Evolutionary conservation across 2,113 vertebrate genomes (phyloP).

Genomic region (Stercorarius parasiticus): DNA sequence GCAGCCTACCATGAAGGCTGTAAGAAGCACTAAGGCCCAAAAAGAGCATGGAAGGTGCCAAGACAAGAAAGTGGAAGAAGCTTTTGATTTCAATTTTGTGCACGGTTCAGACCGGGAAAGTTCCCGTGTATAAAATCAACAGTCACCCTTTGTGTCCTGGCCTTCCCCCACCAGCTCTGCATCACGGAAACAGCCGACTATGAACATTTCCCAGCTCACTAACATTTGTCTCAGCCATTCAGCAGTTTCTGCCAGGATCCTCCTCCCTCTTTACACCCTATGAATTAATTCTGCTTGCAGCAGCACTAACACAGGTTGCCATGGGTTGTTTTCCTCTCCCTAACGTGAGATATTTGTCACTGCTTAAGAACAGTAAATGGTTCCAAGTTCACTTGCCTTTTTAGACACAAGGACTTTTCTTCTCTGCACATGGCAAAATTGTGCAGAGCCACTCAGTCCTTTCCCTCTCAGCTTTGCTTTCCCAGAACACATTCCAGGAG

Average conservation of each 20-base stretch:
- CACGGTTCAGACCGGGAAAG: rapidly evolving
- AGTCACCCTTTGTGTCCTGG: background rate
- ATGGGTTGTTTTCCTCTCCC: background rate
- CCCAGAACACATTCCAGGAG: background rate
- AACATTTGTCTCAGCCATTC: slow-evolving; percentile 48
- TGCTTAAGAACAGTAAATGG: background rate
- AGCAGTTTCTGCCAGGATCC: slow-evolving; percentile 46
- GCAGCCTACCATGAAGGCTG: background rate
- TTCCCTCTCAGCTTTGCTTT: background rate
- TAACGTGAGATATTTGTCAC: background rate
- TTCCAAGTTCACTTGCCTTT: background rate
- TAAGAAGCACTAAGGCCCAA: background rate
- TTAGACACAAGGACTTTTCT: background rate
- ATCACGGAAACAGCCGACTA: slow-evolving; percentile 17
- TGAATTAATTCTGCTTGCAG: slow-evolving; percentile 63
- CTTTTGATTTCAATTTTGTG: background rate
- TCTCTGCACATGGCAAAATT: background rate
- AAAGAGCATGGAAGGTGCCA: background rate
- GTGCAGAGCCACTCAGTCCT: background rate
- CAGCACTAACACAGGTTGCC: slow-evolving; percentile 27
- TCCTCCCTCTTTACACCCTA: slow-evolving; percentile 15
- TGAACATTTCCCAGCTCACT: background rate
- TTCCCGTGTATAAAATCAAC: background rate
- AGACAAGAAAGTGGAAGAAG: background rate
- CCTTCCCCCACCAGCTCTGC: background rate